Conservation (phyloP, 2,797 vertebrate species). For the Coendou prehensilis region DNA sequence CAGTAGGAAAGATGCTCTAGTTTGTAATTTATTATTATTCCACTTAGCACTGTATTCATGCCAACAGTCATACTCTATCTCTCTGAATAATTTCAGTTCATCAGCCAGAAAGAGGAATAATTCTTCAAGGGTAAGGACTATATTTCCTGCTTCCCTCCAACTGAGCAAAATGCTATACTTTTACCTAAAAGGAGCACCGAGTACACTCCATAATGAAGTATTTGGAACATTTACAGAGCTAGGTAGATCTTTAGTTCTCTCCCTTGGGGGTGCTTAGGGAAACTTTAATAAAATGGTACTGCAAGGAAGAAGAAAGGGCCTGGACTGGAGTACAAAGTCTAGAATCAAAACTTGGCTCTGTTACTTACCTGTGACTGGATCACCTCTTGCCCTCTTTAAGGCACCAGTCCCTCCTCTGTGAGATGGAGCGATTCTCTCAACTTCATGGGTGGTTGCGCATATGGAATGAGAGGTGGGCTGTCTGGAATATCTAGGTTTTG, state of each 20-base stretch:
- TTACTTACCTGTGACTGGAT: background rate
- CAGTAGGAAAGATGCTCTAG: constrained; percentile 49
- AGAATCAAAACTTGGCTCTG: background rate
- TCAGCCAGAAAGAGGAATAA: constrained; percentile 52
- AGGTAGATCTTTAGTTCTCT: background rate
- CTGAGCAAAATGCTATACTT: background rate
- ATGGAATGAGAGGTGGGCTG: background rate
- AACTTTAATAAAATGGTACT: constrained; percentile 22
- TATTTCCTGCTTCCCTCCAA: background rate
- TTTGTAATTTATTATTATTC: constrained; percentile 69
- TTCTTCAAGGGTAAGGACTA: background rate
- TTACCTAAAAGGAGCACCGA: background rate
- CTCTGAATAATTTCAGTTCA: constrained; percentile 62
- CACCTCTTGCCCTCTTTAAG: background rate
- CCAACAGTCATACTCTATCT: constrained; percentile 42
- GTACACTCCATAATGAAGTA: background rate
- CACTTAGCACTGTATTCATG: background rate
- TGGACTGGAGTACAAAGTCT: background rate
- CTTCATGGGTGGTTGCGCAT: background rate
- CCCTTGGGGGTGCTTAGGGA: background rate
- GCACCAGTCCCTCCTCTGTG: background rate
- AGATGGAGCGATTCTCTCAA: background rate
- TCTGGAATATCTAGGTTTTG: background rate
- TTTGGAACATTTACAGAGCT: background rate
- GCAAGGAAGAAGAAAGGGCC: background rate